Conservation (phyloP, 2,113 vertebrate species). For the Machaerirhynchus nigripectus region DNA sequence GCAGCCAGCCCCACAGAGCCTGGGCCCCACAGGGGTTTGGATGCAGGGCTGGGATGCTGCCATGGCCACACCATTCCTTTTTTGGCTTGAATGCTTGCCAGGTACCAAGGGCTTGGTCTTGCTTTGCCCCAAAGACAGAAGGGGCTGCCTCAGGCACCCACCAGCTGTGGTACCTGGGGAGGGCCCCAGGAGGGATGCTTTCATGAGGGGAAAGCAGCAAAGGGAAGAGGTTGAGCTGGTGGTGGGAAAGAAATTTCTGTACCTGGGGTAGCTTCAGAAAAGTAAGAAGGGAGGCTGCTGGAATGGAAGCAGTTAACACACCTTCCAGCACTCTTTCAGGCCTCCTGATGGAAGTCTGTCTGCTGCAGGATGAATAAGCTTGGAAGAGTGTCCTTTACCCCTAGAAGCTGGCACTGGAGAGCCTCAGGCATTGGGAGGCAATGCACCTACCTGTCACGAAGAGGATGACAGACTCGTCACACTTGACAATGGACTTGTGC, state of each 20-base stretch:
- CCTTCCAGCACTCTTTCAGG: not conserved
- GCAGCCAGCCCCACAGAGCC: not conserved
- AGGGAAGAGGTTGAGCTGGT: not conserved
- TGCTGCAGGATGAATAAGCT: not conserved
- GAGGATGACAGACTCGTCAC: not conserved
- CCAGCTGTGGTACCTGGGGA: not conserved
- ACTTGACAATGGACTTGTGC: not conserved
- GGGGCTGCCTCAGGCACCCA: not conserved
- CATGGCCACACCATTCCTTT: not conserved
- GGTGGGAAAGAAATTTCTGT: not conserved
- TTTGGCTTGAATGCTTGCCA: fast-evolving
- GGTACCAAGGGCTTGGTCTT: not conserved
- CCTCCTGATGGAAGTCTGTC: not conserved
- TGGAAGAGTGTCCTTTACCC: not conserved
- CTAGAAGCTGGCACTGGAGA: not conserved
- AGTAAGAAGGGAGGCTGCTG: not conserved
- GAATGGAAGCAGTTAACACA: not conserved
- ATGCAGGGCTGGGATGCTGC: not conserved
- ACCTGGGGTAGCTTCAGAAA: not conserved
- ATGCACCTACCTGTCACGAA: conserved; percentile 66
- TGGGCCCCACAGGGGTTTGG: not conserved
- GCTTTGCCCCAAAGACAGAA: not conserved
- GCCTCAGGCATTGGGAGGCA: not conserved
- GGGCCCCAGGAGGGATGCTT: not conserved
- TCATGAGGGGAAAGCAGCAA: not conserved